These are phyloP conservation scores for Chrysomela aeneicollis DNA, from an alignment of 2,888 invertebrate genomes.

Conservation along the genomic window DNA sequence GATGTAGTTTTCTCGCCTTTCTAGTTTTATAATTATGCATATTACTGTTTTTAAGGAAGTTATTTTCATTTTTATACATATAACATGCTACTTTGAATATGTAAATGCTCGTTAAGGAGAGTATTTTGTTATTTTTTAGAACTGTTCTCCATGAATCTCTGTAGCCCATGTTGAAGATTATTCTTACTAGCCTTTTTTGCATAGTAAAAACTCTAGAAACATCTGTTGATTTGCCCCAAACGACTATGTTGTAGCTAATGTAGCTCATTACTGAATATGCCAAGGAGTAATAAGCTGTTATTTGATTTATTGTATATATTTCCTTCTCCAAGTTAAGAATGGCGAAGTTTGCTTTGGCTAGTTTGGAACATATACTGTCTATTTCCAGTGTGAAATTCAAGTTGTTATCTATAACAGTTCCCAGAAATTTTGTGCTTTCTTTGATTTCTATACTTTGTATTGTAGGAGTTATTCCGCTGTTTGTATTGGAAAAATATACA, in stretches of 20 bases:
- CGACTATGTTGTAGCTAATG: slow-evolving; percentile 9
- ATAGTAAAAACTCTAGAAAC: slow-evolving; percentile 3
- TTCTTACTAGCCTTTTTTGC: slow-evolving; percentile 12
- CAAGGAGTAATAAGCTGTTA: slow-evolving; percentile 15
- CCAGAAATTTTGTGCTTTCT: slow-evolving; percentile 3
- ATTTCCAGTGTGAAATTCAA: slow-evolving; percentile 1
- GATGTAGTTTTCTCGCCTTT: slow-evolving; percentile 3
- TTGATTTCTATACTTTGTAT: slow-evolving; percentile 1
- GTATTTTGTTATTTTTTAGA: slow-evolving; percentile 6
- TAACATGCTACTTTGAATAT: slow-evolving; percentile 3
- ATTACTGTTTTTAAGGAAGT: not conserved
- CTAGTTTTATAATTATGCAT: not conserved
- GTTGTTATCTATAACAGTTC: not conserved
- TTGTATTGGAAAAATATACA: slow-evolving; percentile 5
- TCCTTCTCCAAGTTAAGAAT: not conserved
- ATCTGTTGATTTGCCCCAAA: not conserved
- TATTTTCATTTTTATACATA: not conserved
- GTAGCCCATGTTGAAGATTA: slow-evolving; percentile 6
- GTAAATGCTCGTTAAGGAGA: not conserved
- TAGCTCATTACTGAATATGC: slow-evolving; percentile 1
- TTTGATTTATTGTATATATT: not conserved
- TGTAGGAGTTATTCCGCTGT: not conserved
- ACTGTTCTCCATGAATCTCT: slow-evolving; percentile 14
- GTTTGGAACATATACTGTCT: slow-evolving; percentile 9
- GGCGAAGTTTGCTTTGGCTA: not conserved